These are phyloP conservation scores for Thermophis baileyi DNA, from an alignment of 2,113 vertebrate genomes.

Conservation along the genomic window DNA sequence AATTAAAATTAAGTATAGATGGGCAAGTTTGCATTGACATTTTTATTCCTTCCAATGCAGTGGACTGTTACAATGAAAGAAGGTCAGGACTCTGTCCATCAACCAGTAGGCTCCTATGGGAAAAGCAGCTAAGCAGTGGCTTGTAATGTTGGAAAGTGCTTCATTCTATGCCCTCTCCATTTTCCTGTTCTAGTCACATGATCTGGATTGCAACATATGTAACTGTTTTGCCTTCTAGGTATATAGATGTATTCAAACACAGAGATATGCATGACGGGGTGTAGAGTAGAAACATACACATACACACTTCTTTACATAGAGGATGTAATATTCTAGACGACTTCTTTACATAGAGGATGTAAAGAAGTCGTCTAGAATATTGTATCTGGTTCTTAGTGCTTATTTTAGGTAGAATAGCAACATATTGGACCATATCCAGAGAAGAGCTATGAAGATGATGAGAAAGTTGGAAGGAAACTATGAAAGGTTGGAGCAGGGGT, in stretches of 20 bases:
- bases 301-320: neutral
- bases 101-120: neutral
- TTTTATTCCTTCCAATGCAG: neutral
- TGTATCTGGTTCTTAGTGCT: neutral
- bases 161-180: neutral
- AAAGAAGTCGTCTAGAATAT: neutral
- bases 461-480: neutral
- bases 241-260: neutral
- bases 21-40: neutral
- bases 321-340: too few species aligned
- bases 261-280: neutral
- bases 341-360: too few species aligned
- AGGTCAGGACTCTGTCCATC: neutral
- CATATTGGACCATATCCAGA: neutral
- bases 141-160: neutral
- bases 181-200: neutral
- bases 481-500: neutral
- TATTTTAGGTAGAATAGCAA: neutral
- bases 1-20: neutral
- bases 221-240: neutral
- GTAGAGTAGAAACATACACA: neutral
- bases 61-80: neutral
- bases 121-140: neutral
- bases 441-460: neutral
- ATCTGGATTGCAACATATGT: neutral